Evolutionary conservation across 1,140 invertebrate genomes (phyloP), one percentile per base, ranked within the genome.

Genomic region (Cephus cinctus): DNA sequence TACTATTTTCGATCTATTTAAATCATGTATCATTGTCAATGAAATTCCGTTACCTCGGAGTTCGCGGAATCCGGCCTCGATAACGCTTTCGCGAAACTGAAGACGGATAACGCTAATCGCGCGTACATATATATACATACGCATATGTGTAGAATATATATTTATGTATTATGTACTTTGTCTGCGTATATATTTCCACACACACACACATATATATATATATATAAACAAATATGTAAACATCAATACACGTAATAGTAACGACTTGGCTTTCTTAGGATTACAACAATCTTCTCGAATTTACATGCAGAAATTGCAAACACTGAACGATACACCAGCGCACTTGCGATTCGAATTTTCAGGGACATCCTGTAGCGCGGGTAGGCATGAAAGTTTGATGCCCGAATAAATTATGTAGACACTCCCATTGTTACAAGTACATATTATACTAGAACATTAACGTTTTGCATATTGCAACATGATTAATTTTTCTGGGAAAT

Each of bases 391-490:
- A n/a, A n/a, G n/a, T n/a, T n/a, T n/a, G 12, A 8, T 41, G 11
- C 12, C 22, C 42, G 31, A 12, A 47, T 41, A 36, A 11, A 12
- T 9, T 2, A 42, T 21, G 32, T 25, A 21, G 47, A 16, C 19
- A 35, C 5, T 8, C 15, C 27, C 12, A 40, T 41, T 42, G 12
- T 46, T 21, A 19, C 38, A 42, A 32, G 45, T 42, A 52, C 43
- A 39, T 46, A 52, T 43, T 51, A 45, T 34, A 43, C 45, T 51
- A 52, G 46, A 36, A 36, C 23, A 42, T 42, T 41, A 30, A 41
- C 47, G 47, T 47, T 43, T 47, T 52, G 43, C 43, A 47, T 52
- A 52, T 52, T 47, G 43, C 43, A 46, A 47, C 43, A 47, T 51
- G 22, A 46, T 22, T 30, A 41, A 16, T 49, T 44, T 32, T 41